These are phyloP conservation scores for Drosophila hydei DNA, from an alignment of 1,140 invertebrate genomes.

Conservation along the genomic window DNA sequence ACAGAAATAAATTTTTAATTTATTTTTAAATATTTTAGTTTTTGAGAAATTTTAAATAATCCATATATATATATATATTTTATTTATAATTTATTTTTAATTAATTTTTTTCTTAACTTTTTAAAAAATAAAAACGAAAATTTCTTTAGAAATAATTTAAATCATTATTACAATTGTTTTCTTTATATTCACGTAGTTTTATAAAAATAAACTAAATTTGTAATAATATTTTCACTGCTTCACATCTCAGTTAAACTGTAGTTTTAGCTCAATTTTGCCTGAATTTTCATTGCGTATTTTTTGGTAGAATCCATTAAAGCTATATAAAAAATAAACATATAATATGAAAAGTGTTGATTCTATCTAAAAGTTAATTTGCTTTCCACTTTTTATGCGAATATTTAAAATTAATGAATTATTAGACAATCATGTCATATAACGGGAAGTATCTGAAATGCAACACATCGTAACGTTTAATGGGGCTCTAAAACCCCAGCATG, in stretches of 20 bases:
- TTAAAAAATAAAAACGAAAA: no score
- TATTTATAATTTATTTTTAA: no score
- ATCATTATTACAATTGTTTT: no score
- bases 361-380: neutral
- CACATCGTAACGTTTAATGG: conserved; percentile 24
- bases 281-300: neutral
- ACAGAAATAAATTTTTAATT: no score
- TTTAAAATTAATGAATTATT: conserved; percentile 9
- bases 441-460: conserved; percentile 3
- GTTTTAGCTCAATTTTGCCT: neutral
- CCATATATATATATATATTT: neutral
- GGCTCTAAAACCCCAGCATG: conserved; percentile 20
- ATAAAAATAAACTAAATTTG: no score
- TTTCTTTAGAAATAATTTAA: neutral
- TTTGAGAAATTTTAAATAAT: no score
- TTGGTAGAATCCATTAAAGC: neutral
- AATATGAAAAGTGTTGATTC: neutral
- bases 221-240: neutral
- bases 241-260: neutral
- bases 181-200: no score
- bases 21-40: no score
- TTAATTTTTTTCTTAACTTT: no score
- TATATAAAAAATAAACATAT: no score
- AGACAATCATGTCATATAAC: conserved; percentile 2
- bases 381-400: neutral